Evolutionary conservation across 2,888 invertebrate genomes (phyloP).

Genomic region (Sarcophaga caerulescens): DNA sequence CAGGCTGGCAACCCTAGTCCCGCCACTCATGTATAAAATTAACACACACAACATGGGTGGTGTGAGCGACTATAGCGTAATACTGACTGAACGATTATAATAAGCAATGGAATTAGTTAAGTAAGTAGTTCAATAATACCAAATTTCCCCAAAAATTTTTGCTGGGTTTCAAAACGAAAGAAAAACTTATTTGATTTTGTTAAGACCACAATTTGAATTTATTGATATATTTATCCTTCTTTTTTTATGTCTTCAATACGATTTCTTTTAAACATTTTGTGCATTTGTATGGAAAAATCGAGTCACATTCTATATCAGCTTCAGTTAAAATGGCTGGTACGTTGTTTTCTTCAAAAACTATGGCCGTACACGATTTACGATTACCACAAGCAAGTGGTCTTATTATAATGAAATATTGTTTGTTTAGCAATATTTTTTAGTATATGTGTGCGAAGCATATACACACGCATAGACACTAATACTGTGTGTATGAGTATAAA

Average conservation of each 20-base stretch:
- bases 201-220: constrained; percentile 67
- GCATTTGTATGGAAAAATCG: constrained; percentile 19
- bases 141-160: not conserved
- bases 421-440: constrained; percentile 66
- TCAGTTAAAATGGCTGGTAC: not conserved
- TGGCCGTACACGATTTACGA: constrained; percentile 54
- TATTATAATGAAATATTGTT: constrained; percentile 69
- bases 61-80: too few species aligned
- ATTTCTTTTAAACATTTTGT: constrained; percentile 19
- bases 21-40: too few species aligned
- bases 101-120: too few species aligned
- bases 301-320: constrained; percentile 26
- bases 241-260: constrained; percentile 5
- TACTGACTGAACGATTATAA: too few species aligned
- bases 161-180: constrained; percentile 20
- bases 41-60: too few species aligned
- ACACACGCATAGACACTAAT: too few species aligned
- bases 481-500: too few species aligned
- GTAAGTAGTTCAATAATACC: too few species aligned
- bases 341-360: not conserved
- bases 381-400: constrained; percentile 65
- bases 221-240: constrained; percentile 54
- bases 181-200: constrained; percentile 58
- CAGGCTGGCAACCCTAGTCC: too few species aligned
- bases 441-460: constrained; percentile 5